Conservation (phyloP, 2,888 invertebrate genomes). For the Caenorhabditis macrosperma region DNA sequence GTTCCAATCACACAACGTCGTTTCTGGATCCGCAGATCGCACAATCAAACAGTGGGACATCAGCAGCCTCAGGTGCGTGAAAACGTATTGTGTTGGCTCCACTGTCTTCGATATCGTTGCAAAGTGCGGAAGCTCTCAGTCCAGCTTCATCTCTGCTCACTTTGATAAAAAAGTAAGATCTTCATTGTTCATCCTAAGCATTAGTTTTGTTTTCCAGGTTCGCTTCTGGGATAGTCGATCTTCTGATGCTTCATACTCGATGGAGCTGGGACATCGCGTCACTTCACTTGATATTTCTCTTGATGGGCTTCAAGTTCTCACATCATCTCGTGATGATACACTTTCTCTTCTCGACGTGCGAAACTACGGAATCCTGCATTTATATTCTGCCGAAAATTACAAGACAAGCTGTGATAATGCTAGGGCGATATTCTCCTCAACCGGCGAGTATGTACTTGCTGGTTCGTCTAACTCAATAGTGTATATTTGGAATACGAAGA, state of each 20-base stretch:
- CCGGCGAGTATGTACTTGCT: constrained; percentile 59
- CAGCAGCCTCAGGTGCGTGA: constrained; percentile 88
- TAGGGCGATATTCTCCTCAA: constrained; percentile 70
- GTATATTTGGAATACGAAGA: constrained; percentile 65
- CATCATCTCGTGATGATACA: constrained; percentile 95
- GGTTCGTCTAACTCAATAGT: constrained; percentile 60
- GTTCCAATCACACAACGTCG: constrained; percentile 84
- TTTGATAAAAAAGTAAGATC: constrained; percentile 93
- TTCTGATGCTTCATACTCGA: constrained; percentile 87
- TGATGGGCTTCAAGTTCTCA: constrained; percentile 92
- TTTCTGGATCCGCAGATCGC: constrained; percentile 97
- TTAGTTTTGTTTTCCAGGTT: constrained; percentile 83
- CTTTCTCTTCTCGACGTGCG: constrained; percentile 94
- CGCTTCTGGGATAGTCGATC: constrained; percentile 93
- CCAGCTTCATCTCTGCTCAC: constrained; percentile 83
- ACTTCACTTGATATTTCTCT: constrained; percentile 83
- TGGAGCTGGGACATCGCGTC: constrained; percentile 90
- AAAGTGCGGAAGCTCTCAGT: constrained; percentile 85
- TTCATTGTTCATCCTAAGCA: background rate
- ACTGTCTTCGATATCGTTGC: constrained; percentile 82
- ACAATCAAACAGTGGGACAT: constrained; percentile 99
- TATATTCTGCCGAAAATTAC: constrained; percentile 93
- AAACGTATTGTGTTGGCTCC: constrained; percentile 75
- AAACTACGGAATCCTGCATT: constrained; percentile 90
- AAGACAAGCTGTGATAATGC: constrained; percentile 81